Evolutionary conservation across 2,888 invertebrate genomes (phyloP).

Genomic region (Eristalis intricaria): DNA sequence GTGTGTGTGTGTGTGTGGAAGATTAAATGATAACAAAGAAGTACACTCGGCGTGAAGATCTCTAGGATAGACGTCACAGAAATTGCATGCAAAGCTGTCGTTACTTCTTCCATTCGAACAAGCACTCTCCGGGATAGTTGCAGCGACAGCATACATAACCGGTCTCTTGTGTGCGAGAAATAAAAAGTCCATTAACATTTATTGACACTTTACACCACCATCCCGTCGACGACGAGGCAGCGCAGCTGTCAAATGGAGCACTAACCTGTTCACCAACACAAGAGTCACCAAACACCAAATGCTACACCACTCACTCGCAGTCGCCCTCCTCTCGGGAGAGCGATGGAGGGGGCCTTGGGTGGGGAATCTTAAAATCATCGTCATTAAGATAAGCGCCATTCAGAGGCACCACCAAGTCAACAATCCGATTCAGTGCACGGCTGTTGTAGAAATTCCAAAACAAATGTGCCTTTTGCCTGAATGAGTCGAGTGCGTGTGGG

Average conservation of each 20-base stretch:
- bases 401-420: constrained; percentile 38
- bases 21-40: constrained; percentile 28
- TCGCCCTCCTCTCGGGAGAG: background rate
- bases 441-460: constrained; percentile 43
- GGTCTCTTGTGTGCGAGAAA: constrained; percentile 21
- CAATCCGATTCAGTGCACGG: constrained; percentile 23
- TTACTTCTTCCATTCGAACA: background rate
- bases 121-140: constrained; percentile 18
- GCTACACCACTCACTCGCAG: background rate
- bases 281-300: constrained; percentile 15
- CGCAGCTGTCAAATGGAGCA: constrained; percentile 10
- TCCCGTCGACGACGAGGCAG: background rate
- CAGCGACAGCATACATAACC: background rate
- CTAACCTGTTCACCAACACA: constrained; percentile 10
- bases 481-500: background rate
- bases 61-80: background rate
- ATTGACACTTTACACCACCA: constrained; percentile 29
- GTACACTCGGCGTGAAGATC: background rate
- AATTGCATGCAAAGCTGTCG: background rate
- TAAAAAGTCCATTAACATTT: constrained; percentile 46
- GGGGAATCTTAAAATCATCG: constrained; percentile 32
- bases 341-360: background rate
- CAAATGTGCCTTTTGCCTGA: constrained; percentile 20
- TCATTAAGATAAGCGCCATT: constrained; percentile 46
- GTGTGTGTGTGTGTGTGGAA: background rate